Conservation (phyloP, 2,797 vertebrate species). For the Semotilus atromaculatus region DNA sequence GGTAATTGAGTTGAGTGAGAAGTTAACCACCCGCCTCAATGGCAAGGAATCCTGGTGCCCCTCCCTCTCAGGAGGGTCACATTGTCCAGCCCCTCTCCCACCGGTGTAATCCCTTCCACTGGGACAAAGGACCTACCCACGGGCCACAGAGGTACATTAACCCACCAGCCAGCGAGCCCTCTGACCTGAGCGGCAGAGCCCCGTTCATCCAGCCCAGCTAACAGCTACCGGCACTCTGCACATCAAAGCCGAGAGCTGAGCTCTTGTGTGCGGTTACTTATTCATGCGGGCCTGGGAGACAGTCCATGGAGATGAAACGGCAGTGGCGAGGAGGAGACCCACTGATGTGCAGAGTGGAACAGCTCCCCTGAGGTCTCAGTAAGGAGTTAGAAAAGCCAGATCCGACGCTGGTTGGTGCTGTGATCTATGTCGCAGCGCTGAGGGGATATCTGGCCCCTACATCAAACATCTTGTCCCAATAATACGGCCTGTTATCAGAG, state of each 20-base stretch:
- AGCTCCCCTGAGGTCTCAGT: slow-evolving; percentile 57
- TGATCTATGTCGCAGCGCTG: slow-evolving; percentile 57
- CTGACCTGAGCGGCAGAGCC: slow-evolving; percentile 44
- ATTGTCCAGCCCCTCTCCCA: slow-evolving; percentile 82
- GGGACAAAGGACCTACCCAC: slow-evolving; percentile 79
- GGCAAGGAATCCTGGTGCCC: slow-evolving; percentile 73
- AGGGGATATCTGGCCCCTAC: slow-evolving; percentile 51
- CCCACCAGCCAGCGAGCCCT: slow-evolving; percentile 69
- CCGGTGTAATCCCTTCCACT: slow-evolving; percentile 81
- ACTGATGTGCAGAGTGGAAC: slow-evolving; percentile 59
- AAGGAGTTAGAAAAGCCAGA: slow-evolving; percentile 48
- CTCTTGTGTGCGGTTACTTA: slow-evolving; percentile 54
- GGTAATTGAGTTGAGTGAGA: slow-evolving; percentile 82
- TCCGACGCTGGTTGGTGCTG: slow-evolving; percentile 40
- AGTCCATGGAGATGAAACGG: slow-evolving; percentile 55
- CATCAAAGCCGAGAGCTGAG: slow-evolving; percentile 52
- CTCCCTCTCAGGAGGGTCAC: slow-evolving; percentile 79
- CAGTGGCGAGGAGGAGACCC: slow-evolving; percentile 50
- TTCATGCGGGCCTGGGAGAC: slow-evolving; percentile 54
- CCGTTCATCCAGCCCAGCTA: slow-evolving; percentile 42
- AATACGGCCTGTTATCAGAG: slow-evolving; percentile 52
- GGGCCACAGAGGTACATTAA: slow-evolving; percentile 78
- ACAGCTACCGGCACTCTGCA: slow-evolving; percentile 41
- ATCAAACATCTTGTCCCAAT: slow-evolving; percentile 63
- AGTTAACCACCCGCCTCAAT: slow-evolving; percentile 81